phyloP scores from a whole-genome alignment of 2,797 vertebrate species.

The Sebastes umbrosus region DNA sequence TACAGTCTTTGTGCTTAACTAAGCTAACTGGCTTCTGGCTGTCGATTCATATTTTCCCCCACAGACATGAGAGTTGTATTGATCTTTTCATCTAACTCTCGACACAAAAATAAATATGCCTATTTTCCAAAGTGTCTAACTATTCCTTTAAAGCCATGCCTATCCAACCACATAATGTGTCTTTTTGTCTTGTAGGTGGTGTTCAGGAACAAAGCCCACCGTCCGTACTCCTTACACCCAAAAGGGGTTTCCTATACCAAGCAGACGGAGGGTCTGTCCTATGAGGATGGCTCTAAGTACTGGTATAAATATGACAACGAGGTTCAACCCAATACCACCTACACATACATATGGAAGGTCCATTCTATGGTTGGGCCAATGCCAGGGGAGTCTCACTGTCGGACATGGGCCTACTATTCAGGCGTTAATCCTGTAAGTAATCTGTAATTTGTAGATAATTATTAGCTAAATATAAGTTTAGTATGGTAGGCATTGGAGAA shows the following conservation, averaged over 20 bases:
- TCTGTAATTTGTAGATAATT: background rate
- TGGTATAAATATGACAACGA: constrained; percentile 89
- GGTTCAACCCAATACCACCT: constrained; percentile 86
- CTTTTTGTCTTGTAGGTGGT: constrained; percentile 81
- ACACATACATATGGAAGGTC: constrained; percentile 91
- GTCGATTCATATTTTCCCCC: background rate
- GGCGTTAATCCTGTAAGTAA: constrained; percentile 90
- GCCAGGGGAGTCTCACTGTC: constrained; percentile 83
- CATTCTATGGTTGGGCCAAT: constrained; percentile 80
- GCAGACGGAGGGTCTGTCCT: constrained; percentile 91
- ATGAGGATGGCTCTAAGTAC: constrained; percentile 88
- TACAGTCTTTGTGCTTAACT: background rate
- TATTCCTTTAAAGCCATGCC: background rate
- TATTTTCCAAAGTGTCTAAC: background rate
- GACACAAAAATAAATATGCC: background rate
- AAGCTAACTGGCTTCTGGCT: background rate
- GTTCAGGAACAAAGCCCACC: constrained; percentile 91
- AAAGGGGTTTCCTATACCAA: constrained; percentile 94
- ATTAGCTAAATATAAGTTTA: background rate
- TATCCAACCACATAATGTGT: background rate
- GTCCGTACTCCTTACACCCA: constrained; percentile 91
- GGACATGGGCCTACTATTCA: constrained; percentile 94
- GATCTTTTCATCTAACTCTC: background rate
- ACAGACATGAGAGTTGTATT: background rate
- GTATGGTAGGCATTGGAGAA: background rate